phyloP scores from a whole-genome alignment of 2,113 vertebrate genomes.

The Scatophagus argus region DNA sequence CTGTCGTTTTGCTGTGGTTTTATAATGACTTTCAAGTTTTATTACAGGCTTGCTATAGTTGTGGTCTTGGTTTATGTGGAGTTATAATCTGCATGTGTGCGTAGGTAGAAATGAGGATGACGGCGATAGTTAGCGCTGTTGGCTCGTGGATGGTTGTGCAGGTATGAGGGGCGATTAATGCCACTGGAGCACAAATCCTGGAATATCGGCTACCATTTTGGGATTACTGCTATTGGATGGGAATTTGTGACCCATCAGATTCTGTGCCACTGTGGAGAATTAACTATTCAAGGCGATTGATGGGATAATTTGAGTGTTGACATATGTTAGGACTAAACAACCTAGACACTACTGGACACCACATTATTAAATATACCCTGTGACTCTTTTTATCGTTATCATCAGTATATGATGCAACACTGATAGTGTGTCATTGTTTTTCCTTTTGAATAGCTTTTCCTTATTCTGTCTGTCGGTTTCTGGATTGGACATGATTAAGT shows the following conservation, averaged over 20 bases:
- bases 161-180: slow-evolving; percentile 58
- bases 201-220: not conserved
- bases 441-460: not conserved
- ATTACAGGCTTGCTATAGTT: slow-evolving; percentile 8
- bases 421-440: not conserved
- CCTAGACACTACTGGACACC: too few relatives aligned
- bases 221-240: not conserved
- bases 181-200: slow-evolving; percentile 17
- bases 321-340: too few relatives aligned
- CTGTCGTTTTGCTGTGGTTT: slow-evolving; percentile 3
- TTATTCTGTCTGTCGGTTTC: not conserved
- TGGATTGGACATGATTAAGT: not conserved
- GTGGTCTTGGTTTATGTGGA: slow-evolving; percentile 13
- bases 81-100: slow-evolving; percentile 34
- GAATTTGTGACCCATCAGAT: not conserved
- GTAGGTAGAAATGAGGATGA: slow-evolving; percentile 47
- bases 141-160: slow-evolving; percentile 44
- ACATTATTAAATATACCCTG: too few relatives aligned
- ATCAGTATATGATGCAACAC: not conserved
- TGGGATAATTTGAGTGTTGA: not conserved
- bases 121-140: slow-evolving; percentile 63
- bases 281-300: not conserved
- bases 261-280: not conserved
- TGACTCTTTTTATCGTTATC: too few relatives aligned
- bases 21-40: slow-evolving; percentile 15